These are phyloP conservation scores for Pachycephala philippinensis DNA, from an alignment of 2,113 vertebrate species.

Conservation along the genomic window DNA sequence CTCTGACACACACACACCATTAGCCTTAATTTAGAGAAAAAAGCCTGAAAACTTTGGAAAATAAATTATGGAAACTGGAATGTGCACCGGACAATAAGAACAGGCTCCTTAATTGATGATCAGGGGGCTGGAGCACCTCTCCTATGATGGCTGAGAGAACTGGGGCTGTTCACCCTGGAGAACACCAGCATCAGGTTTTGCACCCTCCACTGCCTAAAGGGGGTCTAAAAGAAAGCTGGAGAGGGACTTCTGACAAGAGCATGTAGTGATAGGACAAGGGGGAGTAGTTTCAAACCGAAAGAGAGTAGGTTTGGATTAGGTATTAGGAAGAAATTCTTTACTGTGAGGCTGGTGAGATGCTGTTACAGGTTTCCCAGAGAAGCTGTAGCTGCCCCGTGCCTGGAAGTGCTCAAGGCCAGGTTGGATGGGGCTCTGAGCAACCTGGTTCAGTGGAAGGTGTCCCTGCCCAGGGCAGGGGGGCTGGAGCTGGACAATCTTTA, in stretches of 20 bases:
- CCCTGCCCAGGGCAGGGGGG: not conserved
- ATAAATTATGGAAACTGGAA: not conserved
- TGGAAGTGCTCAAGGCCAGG: not conserved
- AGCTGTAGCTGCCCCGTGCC: not conserved
- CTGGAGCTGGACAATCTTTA: not conserved
- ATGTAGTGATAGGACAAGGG: not conserved
- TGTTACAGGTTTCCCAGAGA: not conserved
- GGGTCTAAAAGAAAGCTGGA: not conserved
- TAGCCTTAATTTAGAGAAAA: not conserved
- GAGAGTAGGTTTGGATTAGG: not conserved
- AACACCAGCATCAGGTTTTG: not conserved
- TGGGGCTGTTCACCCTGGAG: not conserved
- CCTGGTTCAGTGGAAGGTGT: not conserved
- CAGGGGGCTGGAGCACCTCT: not conserved
- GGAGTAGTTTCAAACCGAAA: not conserved
- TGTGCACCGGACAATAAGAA: not conserved
- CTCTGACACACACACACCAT: not conserved
- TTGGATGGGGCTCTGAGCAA: not conserved
- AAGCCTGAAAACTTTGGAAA: not conserved
- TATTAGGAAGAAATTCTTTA: not conserved
- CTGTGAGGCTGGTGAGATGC: not conserved
- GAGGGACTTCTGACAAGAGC: not conserved
- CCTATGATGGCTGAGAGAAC: not conserved
- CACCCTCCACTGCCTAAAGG: not conserved
- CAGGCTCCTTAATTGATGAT: not conserved